These are phyloP conservation scores for Poeciliopsis presidionis DNA, from an alignment of 2,797 vertebrate genomes.

Conservation along the genomic window DNA sequence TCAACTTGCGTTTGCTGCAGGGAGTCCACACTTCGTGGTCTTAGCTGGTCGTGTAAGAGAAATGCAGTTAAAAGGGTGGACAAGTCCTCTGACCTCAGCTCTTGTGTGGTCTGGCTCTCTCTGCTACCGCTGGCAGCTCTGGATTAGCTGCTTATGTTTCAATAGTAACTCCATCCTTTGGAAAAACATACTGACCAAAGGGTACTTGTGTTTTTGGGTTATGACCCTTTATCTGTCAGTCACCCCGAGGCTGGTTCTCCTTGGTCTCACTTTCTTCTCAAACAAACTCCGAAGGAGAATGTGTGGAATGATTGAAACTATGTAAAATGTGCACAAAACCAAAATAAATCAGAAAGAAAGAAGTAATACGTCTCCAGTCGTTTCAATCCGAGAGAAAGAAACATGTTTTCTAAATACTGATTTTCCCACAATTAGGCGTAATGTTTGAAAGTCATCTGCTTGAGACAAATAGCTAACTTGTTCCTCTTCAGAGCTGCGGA, in stretches of 20 bases:
- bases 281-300: slow-evolving; percentile 51
- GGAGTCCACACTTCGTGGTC: neutral
- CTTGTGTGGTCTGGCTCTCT: slow-evolving; percentile 68
- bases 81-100: slow-evolving; percentile 46
- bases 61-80: slow-evolving; percentile 35
- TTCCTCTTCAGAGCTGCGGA: slow-evolving; percentile 31
- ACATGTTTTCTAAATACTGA: slow-evolving; percentile 18
- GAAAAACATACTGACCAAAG: slow-evolving; percentile 75
- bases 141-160: slow-evolving; percentile 62
- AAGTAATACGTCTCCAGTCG: neutral
- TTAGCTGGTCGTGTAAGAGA: slow-evolving; percentile 30
- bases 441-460: slow-evolving; percentile 19
- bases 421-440: slow-evolving; percentile 20
- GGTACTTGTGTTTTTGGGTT: slow-evolving; percentile 63
- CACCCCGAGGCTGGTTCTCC: slow-evolving; percentile 35
- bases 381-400: slow-evolving; percentile 11
- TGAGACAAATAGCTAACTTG: slow-evolving; percentile 47
- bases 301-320: slow-evolving; percentile 13
- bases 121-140: slow-evolving; percentile 32
- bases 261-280: slow-evolving; percentile 54
- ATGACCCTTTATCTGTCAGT: slow-evolving; percentile 60
- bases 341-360: slow-evolving; percentile 4
- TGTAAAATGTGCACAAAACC: slow-evolving; percentile 3
- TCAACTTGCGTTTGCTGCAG: slow-evolving; percentile 32
- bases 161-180: slow-evolving; percentile 74